phyloP scores from a whole-genome alignment of 2,888 invertebrate species.

The Cheilosia grossa region DNA sequence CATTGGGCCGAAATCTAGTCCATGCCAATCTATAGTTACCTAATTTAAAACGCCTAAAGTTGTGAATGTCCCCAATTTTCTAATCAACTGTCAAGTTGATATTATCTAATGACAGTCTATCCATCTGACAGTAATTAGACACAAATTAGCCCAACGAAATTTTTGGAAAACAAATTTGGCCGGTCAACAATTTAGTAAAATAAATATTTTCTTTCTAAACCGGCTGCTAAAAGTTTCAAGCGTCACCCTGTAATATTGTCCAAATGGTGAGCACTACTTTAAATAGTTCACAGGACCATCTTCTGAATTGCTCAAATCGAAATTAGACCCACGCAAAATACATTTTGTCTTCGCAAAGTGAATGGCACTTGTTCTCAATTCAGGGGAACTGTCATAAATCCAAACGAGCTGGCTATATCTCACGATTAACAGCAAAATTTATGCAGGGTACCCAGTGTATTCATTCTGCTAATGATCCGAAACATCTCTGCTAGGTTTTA shows the following conservation, averaged over 20 bases:
- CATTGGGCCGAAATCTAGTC: no score
- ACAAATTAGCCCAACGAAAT: no score
- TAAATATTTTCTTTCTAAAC: no score
- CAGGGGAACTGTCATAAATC: conserved; percentile 60
- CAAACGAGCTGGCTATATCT: conserved; percentile 33
- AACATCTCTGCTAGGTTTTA: neutral
- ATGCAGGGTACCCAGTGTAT: conserved; percentile 9
- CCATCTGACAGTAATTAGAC: no score
- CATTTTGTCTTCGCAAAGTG: conserved; percentile 2
- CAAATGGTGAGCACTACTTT: neutral
- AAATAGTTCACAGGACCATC: neutral
- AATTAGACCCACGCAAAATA: neutral
- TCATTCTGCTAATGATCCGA: conserved; percentile 22
- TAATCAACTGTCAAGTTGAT: no score
- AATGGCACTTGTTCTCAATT: conserved; percentile 54
- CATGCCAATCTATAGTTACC: no score
- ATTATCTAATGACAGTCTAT: no score
- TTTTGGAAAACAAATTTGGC: no score
- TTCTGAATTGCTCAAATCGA: conserved; percentile 21
- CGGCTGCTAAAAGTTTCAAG: neutral
- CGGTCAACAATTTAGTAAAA: no score
- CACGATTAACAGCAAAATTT: conserved; percentile 47
- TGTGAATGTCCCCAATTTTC: no score
- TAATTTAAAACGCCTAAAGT: no score
- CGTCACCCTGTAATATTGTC: neutral